Evolutionary conservation across 64 coral and sea anemone genomes (phyloP).

Genomic region (Platygyra sinensis): DNA sequence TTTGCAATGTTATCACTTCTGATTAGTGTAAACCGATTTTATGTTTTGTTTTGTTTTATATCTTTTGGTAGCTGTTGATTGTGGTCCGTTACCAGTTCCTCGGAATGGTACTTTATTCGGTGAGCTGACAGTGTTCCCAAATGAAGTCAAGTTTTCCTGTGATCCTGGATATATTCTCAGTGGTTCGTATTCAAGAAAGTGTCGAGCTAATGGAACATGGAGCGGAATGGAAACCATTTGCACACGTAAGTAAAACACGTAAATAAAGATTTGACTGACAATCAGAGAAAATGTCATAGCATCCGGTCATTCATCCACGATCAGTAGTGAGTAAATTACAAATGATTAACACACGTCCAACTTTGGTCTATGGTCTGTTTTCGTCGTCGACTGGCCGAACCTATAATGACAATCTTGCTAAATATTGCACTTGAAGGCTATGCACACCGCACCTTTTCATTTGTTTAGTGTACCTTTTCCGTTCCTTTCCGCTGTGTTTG

Average conservation of each 20-base stretch:
- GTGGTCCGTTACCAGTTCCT: slow-evolving; percentile 42
- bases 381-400: no score
- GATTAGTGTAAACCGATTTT: no score
- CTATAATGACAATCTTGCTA: no score
- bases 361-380: no score
- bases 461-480: no score
- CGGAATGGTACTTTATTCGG: slow-evolving; percentile 30
- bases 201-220: slow-evolving; percentile 50
- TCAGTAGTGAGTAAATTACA: no score
- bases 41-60: not conserved
- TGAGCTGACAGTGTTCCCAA: slow-evolving; percentile 35
- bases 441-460: no score
- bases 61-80: slow-evolving; percentile 47
- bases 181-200: not conserved
- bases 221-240: slow-evolving; percentile 10
- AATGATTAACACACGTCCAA: no score
- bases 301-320: no score
- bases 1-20: not conserved
- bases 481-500: no score
- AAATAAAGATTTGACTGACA: not conserved
- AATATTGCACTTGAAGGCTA: no score
- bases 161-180: slow-evolving; percentile 18
- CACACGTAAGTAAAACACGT: slow-evolving; percentile 8
- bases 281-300: no score
- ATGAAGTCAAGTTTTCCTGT: slow-evolving; percentile 4